These are phyloP conservation scores for Solenopsis fugax DNA, from an alignment of 1,140 invertebrate species.

Conservation along the genomic window DNA sequence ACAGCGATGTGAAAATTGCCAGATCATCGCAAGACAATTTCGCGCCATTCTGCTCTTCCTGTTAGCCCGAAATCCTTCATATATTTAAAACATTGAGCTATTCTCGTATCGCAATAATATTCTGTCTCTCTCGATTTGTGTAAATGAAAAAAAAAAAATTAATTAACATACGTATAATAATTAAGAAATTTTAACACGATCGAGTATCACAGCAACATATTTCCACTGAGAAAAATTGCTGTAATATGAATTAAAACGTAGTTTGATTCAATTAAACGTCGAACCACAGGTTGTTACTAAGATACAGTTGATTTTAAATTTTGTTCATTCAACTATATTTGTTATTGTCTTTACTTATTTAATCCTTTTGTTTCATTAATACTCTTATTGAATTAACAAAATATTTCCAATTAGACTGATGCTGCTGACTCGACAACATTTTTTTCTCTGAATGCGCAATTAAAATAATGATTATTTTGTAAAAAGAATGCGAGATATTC, in stretches of 20 bases:
- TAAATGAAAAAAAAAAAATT: slow-evolving; percentile 4
- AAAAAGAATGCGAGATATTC: background rate
- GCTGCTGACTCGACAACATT: no score
- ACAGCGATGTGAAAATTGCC: slow-evolving; percentile 23
- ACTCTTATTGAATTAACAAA: no score
- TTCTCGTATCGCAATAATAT: background rate
- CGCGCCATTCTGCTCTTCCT: background rate
- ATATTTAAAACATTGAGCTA: background rate
- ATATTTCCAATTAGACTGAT: no score
- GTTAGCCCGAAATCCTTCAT: background rate
- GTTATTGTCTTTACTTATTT: no score
- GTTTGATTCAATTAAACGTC: no score
- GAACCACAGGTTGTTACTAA: no score
- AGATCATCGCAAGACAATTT: slow-evolving; percentile 20
- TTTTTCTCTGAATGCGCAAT: background rate
- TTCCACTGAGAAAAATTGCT: no score
- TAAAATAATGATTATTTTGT: background rate
- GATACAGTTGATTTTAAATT: no score
- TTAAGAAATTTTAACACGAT: no score
- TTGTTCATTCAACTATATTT: no score
- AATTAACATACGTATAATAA: background rate
- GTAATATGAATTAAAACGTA: background rate
- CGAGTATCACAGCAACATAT: no score
- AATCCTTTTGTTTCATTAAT: no score
- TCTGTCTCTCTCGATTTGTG: background rate